phyloP scores from a whole-genome alignment of 2,113 vertebrate genomes.

The Misgurnus mizolepis region DNA sequence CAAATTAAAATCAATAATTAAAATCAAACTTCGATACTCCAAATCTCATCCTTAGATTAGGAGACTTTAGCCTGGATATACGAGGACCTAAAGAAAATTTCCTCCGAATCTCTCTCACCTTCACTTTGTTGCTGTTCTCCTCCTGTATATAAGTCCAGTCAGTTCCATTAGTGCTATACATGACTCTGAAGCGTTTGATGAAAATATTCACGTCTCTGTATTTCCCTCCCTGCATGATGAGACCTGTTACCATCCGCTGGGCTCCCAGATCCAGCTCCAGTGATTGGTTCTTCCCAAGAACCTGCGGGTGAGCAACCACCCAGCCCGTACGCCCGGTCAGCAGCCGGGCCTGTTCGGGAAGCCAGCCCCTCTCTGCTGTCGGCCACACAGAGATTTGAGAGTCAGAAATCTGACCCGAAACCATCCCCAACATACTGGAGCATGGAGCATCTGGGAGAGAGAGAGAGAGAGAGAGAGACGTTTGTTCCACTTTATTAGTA shows the following conservation, averaged over 20 bases:
- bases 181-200: slow-evolving; percentile 90
- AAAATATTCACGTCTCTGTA: slow-evolving; percentile 90
- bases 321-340: slow-evolving; percentile 91
- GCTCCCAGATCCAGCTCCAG: slow-evolving; percentile 89
- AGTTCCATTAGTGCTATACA: slow-evolving; percentile 86
- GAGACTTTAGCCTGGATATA: too few relatives aligned
- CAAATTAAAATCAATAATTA: too few relatives aligned
- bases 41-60: too few relatives aligned
- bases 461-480: background rate
- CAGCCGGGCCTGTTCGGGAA: slow-evolving; percentile 88
- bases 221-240: slow-evolving; percentile 92
- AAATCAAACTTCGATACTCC: too few relatives aligned
- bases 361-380: slow-evolving; percentile 87
- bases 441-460: slow-evolving; percentile 83
- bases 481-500: too few relatives aligned
- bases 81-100: too few relatives aligned
- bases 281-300: slow-evolving; percentile 83
- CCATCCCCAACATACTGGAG: slow-evolving; percentile 95
- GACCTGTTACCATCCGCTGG: slow-evolving; percentile 83
- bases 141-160: slow-evolving; percentile 88
- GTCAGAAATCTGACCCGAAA: slow-evolving; percentile 93
- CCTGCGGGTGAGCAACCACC: slow-evolving; percentile 71
- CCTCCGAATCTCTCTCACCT: slow-evolving; percentile 70
- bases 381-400: slow-evolving; percentile 92
- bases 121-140: slow-evolving; percentile 81